Evolutionary conservation across 2,797 vertebrate species (phyloP), one percentile per base, ranked within the genome.

Genomic region (Scarus forsteni): DNA sequence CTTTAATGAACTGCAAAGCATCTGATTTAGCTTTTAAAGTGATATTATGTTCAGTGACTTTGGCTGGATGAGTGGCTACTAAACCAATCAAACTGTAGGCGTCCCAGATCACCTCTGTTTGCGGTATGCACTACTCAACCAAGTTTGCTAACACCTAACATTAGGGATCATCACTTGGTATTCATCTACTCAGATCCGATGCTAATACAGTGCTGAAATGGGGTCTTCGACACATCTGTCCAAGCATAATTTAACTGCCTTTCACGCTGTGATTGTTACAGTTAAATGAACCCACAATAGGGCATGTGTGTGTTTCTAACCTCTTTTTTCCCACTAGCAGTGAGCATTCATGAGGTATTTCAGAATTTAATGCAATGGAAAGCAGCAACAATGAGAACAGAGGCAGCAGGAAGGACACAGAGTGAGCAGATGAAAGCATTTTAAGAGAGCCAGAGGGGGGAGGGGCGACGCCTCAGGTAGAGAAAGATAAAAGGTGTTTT

Each of bases 401-500:
- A 86, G 70, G 79, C 81, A 75, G 80, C 79, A 66, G 75, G 62
- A 64, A 69, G 77, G 83, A 70, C 68, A 53, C 46, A 53, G 55
- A 80, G 72, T 15, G 55, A 80, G 66, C 59, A 89, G 85, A 92
- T 91, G 89, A 92, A 91, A 92, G 91, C 78, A 16, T 85, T 39
- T 76, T 56, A 73, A 49, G 62, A 75, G 72, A 68, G 78, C 40
- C 67, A 42, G 73, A 59, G 14, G 52, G 71, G 76, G 88, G 70
- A 67, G 88, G 64, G 77, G 50, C 66, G 56, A 83, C 52, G 80
- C 84, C 83, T 93, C 86, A 91, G 92, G 93, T 91, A 92, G 88
- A 36, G 58, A 70, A 78, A 91, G 93, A 91, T 93, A 92, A 93
- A 95, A 91, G 85, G 39, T 79, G 59, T 73, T 91, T 93, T 89